Evolutionary conservation across 2,888 invertebrate genomes (phyloP).

Genomic region (Reticulitermes lucifugus): DNA sequence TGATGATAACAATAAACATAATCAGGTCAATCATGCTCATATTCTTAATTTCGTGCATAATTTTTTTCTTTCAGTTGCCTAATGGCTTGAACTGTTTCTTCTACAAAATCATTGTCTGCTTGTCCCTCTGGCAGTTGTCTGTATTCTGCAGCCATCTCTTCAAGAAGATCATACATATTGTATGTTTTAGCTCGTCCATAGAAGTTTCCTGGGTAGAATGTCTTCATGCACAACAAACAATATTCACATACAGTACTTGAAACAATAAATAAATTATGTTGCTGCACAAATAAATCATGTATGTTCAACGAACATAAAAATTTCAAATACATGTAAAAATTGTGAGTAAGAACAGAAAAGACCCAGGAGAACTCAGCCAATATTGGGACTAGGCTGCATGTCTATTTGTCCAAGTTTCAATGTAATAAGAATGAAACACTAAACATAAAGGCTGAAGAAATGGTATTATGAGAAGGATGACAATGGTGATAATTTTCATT

Average conservation of each 20-base stretch:
- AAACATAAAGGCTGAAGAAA: no score
- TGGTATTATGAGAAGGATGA: no score
- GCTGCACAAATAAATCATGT: background rate
- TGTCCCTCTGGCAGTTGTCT: background rate
- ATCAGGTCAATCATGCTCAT: background rate
- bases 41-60: background rate
- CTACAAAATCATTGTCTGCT: background rate
- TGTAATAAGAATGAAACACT: no score
- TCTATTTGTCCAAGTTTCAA: no score
- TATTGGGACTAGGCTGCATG: no score
- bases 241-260: background rate
- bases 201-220: conserved; percentile 11
- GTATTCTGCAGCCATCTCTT: background rate
- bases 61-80: background rate
- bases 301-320: no score
- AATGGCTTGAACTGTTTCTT: background rate
- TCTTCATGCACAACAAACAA: background rate
- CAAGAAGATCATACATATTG: conserved; percentile 30
- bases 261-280: conserved; percentile 8
- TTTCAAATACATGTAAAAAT: no score
- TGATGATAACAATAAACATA: background rate
- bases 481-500: no score
- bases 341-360: no score
- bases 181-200: background rate
- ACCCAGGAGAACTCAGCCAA: no score